These are phyloP conservation scores for Parnassius glacialis DNA, from an alignment of 2,888 invertebrate species.

Conservation along the genomic window DNA sequence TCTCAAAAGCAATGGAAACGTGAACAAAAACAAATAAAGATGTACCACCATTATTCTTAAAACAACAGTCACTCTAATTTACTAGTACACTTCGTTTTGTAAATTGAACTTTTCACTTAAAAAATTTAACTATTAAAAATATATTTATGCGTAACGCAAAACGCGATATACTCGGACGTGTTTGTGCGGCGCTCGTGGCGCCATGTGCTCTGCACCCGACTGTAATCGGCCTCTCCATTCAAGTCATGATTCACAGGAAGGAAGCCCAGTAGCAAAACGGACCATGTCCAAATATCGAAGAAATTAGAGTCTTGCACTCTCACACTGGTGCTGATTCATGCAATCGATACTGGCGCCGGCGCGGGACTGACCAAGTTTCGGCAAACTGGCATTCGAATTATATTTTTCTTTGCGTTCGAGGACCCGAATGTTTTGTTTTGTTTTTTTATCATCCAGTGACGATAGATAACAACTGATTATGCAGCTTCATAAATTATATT, in stretches of 20 bases:
- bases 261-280: slow-evolving; percentile 64
- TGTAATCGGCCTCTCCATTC: slow-evolving; percentile 56
- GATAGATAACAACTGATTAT: slow-evolving; percentile 9
- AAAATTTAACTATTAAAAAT: slow-evolving; percentile 19
- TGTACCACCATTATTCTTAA: slow-evolving; percentile 57
- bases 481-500: not conserved
- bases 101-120: slow-evolving; percentile 29
- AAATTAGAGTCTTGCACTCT: slow-evolving; percentile 46
- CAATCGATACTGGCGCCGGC: slow-evolving; percentile 69
- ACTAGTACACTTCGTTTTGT: not conserved
- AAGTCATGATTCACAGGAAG: slow-evolving; percentile 73
- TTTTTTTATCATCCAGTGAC: slow-evolving; percentile 22
- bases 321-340: slow-evolving; percentile 56
- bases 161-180: slow-evolving; percentile 41
- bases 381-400: slow-evolving; percentile 41
- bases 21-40: slow-evolving; percentile 50
- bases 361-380: slow-evolving; percentile 59
- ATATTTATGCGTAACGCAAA: slow-evolving; percentile 32
- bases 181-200: slow-evolving; percentile 41
- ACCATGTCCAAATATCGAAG: slow-evolving; percentile 59
- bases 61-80: slow-evolving; percentile 43
- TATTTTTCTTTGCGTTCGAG: slow-evolving; percentile 35
- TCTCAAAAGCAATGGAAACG: slow-evolving; percentile 60
- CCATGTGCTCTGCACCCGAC: slow-evolving; percentile 51
- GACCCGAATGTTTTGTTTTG: slow-evolving; percentile 24